Base-by-base conservation (phyloP, 2,113 vertebrate genomes). In the Helogale parvula region DNA sequence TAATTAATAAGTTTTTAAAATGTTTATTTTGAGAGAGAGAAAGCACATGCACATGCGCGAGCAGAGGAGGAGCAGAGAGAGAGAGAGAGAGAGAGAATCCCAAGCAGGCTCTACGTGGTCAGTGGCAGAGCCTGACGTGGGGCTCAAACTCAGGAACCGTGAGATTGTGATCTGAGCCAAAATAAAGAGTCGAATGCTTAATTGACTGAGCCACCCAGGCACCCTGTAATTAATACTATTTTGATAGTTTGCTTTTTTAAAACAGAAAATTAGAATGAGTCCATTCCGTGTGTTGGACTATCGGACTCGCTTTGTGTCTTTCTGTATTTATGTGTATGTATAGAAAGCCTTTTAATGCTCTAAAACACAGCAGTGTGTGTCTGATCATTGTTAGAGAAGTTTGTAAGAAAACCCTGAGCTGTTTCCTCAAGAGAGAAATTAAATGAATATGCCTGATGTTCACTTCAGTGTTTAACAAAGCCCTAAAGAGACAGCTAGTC, bases 391-490 rank as follows among this genome's bases (percentile, higher is more conserved):
- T 89, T 80, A 65, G 47, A 87, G 66, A 79, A 74, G 29, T 79
- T 79, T 88, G 29, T 90, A 77, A 96, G 63, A 82, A 88, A 93
- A 83, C 80, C 68, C 94, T 77, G 93, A 96, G 65, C 68, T 72
- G 25, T 92, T 97, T 94, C 31, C 95, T 95, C 91, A 85, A 92
- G 83, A 96, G 96, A 93, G 82, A 96, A 94, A 92, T 96, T 82
- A 93, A 90, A 60, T 84, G 74, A 96, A 38, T 41, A 31, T 93
- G 41, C 92, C 41, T 94, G 84, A 71, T 96, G 93, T 83, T 97
- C 96, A 94, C 65, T 88, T 97, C 25, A 72, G 31, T 83, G 33
- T 96, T 86, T 87, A 94, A 93, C 77, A 81, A 97, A 86, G 72
- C 93, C 93, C 90, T 77, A 76, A 80, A 79, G 88, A 88, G 84